Base-by-base conservation (phyloP, 1,140 invertebrate species). In the Hyposmocoma kahamanoa region DNA sequence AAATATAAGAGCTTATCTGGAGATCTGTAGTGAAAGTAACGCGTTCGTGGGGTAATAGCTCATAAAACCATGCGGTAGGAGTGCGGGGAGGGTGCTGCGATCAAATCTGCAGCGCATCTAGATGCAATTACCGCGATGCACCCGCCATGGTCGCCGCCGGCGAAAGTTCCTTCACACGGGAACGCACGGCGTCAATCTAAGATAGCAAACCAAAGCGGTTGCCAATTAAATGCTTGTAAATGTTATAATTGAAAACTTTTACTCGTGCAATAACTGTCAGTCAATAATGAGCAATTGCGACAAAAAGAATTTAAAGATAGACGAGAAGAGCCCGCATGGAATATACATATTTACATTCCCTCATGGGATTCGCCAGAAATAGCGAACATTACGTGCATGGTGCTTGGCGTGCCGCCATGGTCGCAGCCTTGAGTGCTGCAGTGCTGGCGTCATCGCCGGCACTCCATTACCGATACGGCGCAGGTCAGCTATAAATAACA, bases 371-470 rank as follows among this genome's bases (percentile, higher is more conserved):
- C n/a, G n/a, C n/a, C n/a, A n/a, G n/a, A n/a, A n/a, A n/a, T n/a
- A n/a, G n/a, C n/a, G n/a, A n/a, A n/a, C n/a, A n/a, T n/a, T n/a
- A 26, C 5, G 24, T 5, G 24, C 15, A 9, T 34, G 13, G 32
- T 41, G 38, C 13, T 28, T 41, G 38, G 38, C 38, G 19, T 21
- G 10, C 18, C 38, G 38, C 38, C 38, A 41, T 41, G 19, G 38
- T 9, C n/a, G 5, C 38, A 41, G 38, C 38, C 38, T 41, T 41
- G 38, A 20, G 10, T 21, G 38, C 19, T 41, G 38, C 38, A 41
- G 19, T 41, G 38, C 38, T 6, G 38, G 38, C 38, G 19, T 20
- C 20, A 4, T 20, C 2, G 36, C 36, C 32, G 5, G 5, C 24
- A 26, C 11, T 5, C 5, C 24, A 26, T 11, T 11, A 26, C 11